Conservation (phyloP, 2,888 invertebrate genomes). For the Drosophila dives region DNA sequence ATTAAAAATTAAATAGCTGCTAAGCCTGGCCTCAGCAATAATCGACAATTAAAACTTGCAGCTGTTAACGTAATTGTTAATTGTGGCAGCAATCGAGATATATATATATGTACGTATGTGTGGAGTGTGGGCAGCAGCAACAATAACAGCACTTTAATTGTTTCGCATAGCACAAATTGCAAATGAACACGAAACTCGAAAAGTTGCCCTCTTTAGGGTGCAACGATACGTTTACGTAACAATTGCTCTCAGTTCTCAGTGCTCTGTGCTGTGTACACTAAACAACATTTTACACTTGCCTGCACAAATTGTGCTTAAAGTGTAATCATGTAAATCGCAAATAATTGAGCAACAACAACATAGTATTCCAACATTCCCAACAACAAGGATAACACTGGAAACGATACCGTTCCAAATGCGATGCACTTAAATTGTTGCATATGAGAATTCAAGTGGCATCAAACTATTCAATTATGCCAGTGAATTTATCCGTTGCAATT, state of each 20-base stretch:
- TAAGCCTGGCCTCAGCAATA: constrained; percentile 14
- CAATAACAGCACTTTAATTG: constrained; percentile 65
- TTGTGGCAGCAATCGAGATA: constrained; percentile 47
- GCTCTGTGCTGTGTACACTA: constrained; percentile 29
- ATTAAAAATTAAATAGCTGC: constrained; percentile 57
- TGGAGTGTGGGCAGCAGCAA: constrained; percentile 12
- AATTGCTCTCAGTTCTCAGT: constrained; percentile 17
- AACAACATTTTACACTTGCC: constrained; percentile 64
- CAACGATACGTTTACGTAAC: constrained; percentile 70
- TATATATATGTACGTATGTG: not conserved
- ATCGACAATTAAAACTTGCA: constrained; percentile 59
- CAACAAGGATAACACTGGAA: constrained; percentile 24
- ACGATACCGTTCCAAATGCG: constrained; percentile 21
- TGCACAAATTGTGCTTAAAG: constrained; percentile 73
- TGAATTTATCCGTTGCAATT: constrained; percentile 15
- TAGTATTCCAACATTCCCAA: constrained; percentile 5
- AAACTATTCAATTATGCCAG: constrained; percentile 43
- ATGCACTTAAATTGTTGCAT: constrained; percentile 43
- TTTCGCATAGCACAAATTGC: constrained; percentile 73
- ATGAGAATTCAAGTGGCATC: constrained; percentile 33
- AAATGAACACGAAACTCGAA: constrained; percentile 77
- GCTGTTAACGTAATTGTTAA: constrained; percentile 78
- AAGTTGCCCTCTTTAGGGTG: constrained; percentile 54
- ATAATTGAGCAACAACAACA: constrained; percentile 51
- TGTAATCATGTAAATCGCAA: constrained; percentile 76